phyloP scores from a whole-genome alignment of 2,113 vertebrate genomes.

The Xiphophorus couchianus region DNA sequence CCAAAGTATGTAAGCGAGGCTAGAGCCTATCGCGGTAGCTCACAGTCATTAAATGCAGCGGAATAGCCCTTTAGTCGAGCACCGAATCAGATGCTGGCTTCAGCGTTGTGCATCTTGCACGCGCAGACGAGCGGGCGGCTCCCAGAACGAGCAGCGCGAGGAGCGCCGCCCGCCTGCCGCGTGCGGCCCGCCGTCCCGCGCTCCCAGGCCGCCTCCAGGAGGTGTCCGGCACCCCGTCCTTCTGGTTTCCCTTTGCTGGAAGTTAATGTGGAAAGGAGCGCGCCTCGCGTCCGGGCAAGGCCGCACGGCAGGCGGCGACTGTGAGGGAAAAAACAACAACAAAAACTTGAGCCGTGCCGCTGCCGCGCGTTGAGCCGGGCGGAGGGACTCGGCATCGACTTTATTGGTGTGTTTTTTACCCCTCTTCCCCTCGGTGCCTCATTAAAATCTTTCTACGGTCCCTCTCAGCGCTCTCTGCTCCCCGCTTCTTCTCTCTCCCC shows the following conservation, averaged over 20 bases:
- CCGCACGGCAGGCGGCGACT: slow-evolving; percentile 65
- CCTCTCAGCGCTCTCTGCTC: slow-evolving; percentile 23
- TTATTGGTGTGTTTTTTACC: neutral
- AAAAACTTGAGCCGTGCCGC: slow-evolving; percentile 62
- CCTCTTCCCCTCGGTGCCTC: slow-evolving; percentile 18
- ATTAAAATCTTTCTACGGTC: slow-evolving; percentile 54
- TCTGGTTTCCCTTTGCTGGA: slow-evolving; percentile 19
- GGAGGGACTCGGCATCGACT: slow-evolving; percentile 2
- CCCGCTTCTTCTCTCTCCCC: slow-evolving; percentile 9
- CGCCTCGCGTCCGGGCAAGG: slow-evolving; percentile 26
- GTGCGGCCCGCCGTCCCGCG: slow-evolving; percentile 18
- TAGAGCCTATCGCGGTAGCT: too few relatives aligned
- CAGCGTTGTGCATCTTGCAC: neutral
- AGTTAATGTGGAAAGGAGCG: slow-evolving; percentile 18
- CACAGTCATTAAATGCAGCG: neutral
- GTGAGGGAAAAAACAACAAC: neutral
- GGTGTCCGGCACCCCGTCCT: neutral
- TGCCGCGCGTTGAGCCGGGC: slow-evolving; percentile 25
- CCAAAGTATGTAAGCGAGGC: too few relatives aligned
- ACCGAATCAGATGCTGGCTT: neutral
- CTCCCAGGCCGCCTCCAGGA: neutral
- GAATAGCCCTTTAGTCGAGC: neutral
- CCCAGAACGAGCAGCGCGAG: slow-evolving; percentile 22
- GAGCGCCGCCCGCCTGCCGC: slow-evolving; percentile 39
- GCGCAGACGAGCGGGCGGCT: slow-evolving; percentile 19